Evolutionary conservation across 2,888 invertebrate genomes (phyloP), one percentile per base, ranked within the genome.

Genomic region (Eupithecia dodoneata): DNA sequence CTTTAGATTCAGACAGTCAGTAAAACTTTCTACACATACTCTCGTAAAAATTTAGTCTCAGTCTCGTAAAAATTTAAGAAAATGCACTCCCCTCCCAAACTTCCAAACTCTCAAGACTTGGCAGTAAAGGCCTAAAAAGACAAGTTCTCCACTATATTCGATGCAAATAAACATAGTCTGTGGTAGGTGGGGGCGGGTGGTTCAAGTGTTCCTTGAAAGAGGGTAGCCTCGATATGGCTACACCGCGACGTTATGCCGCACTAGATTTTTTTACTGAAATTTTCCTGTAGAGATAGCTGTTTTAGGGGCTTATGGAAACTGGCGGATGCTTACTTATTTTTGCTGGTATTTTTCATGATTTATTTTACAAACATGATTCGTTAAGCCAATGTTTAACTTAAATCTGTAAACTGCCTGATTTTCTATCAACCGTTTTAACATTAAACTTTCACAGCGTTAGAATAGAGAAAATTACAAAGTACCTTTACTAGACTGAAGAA

Each of bases 81-180:
- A 55, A 2, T 55, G 55, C 45, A 67, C n/a, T 9, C 15, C n/a
- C 15, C 9, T n/a, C 30, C n/a, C 10, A 44, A 45, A 69, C 69
- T 41, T 70, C 71, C 52, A 52, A 52, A 30, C 67, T 71, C 71
- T 78, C 63, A 74, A 73, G n/a, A 49, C 76, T 79, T 70, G 47
- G 73, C 74, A 74, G 72, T 71, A 73, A 74, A 79, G 69, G 79
- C 79, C 79, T 75, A 78, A 80, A 76, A 77, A 80, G 79, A 77
- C 77, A 77, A 79, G 77, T 82, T 81, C 72, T 74, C 81, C 78
- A 86, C 87, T 87, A 87, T 90, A 90, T 90, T 88, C 86, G 88
- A 93, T 92, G 92, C 92, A 94, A 93, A 94, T 93, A 92, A 93
- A 92, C 90, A 92, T 89, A 90, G 91, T 88, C 86, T 85, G 85